A percentile compares a stretch with the other conserved stretches of the same genome.
Conservation (phyloP, 2,888 invertebrate genomes). For the Protodeltote pygarga region DNA sequence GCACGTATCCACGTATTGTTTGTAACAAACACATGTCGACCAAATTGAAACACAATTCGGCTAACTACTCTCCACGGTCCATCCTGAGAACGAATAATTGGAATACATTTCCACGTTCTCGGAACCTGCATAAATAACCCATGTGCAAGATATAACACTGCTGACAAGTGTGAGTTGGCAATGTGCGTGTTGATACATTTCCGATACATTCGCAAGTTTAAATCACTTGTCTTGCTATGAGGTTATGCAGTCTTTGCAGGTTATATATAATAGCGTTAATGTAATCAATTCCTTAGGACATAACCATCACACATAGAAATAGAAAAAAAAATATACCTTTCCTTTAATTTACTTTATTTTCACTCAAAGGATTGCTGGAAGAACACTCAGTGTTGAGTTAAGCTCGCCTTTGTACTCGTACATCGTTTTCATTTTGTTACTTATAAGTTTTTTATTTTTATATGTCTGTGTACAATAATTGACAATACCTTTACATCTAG, state of each 20-base stretch:
- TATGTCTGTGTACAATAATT: no score
- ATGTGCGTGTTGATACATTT: slow-evolving; percentile 42
- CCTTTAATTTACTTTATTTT: no score
- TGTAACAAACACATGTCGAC: slow-evolving; percentile 28
- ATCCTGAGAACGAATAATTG: slow-evolving; percentile 34
- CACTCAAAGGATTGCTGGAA: no score
- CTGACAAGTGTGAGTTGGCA: slow-evolving; percentile 42
- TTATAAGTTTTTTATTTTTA: no score
- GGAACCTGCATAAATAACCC: slow-evolving; percentile 47
- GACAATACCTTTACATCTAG: no score
- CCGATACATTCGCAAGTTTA: slow-evolving; percentile 38
- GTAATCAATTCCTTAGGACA: no score
- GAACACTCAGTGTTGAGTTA: no score
- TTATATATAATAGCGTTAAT: no score
- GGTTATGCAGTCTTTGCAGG: slow-evolving; percentile 30
- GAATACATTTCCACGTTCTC: slow-evolving; percentile 43
- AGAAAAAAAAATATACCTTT: no score
- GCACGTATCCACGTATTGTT: slow-evolving; percentile 23
- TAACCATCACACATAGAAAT: no score
- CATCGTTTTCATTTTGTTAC: no score
- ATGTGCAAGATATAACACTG: slow-evolving; percentile 27
- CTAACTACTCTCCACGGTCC: slow-evolving; percentile 42
- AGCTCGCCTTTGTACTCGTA: no score
- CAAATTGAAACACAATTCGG: slow-evolving; percentile 48
- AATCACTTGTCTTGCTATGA: slow-evolving; percentile 11